Base-by-base conservation (phyloP, 1,140 invertebrate species). In the Brachionus rubens region DNA sequence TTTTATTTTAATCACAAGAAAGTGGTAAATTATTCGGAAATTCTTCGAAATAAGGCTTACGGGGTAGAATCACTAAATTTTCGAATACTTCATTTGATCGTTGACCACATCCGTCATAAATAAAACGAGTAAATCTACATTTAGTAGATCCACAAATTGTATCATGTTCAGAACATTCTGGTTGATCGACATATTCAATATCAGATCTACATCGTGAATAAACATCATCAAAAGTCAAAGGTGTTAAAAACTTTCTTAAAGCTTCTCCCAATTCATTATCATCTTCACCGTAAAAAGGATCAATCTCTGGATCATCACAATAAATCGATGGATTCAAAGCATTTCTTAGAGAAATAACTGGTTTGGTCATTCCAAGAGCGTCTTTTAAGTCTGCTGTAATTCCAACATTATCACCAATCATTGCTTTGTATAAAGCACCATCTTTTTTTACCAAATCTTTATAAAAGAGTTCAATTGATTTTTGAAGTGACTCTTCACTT, bases 271-370 rank as follows among this genome's bases (percentile, higher is more conserved):
- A 14, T 40, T 40, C 21, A 30, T 16, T 30, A 43, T 65, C 26
- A 33, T 65, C 59, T 65, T 30, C n/a, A 30, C 19, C 26, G 28
- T 65, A 65, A 36, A 19, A 40, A 43, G 30, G 12, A 16, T 65
- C 59, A 30, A 65, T 65, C 10, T 40, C 26, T 19, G 59, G 21
- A 65, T 65, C n/a, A 65, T 65, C 59, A 43, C 59, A 65, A 36
- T 59, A 59, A 16, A 59, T 59, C 14, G 10, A 6, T 36, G 54
- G 54, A 59, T 59, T 59, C 2, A 36, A 10, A 59, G 4, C 14
- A n/a, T 4, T 59, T 36, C n/a, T 36, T 16, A 59, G 14, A 36
- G 26, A 12, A 6, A 59, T 24, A 3, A 30, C 54, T 16, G 54
- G 54, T 36, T 12, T 12, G 26, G 14, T 28, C 54, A 59, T 59